Evolutionary conservation across 2,888 invertebrate species (phyloP).

Genomic region (Boloria euphrosyne): DNA sequence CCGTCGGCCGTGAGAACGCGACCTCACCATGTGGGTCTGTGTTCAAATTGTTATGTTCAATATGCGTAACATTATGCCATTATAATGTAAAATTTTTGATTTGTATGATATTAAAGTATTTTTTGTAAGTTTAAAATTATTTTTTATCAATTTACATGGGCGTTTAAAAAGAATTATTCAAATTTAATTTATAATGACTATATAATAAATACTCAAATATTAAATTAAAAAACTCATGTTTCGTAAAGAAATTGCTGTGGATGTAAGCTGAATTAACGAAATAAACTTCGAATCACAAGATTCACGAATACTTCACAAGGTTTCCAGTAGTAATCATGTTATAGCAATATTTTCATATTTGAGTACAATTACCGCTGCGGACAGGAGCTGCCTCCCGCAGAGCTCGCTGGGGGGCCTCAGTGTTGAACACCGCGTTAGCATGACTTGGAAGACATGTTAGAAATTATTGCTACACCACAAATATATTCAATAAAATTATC

Average conservation of each 20-base stretch:
- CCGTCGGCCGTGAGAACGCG: slow-evolving; percentile 68
- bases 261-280: neutral
- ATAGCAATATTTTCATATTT: slow-evolving; percentile 66
- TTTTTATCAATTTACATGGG: too few relatives aligned
- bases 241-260: too few relatives aligned
- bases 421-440: slow-evolving; percentile 31
- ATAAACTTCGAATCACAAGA: neutral
- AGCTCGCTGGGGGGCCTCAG: slow-evolving; percentile 60
- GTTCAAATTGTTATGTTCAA: slow-evolving; percentile 51
- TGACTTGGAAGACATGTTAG: slow-evolving; percentile 16
- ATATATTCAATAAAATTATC: neutral
- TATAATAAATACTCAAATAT: too few relatives aligned
- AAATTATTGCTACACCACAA: slow-evolving; percentile 15
- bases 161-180: neutral
- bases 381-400: slow-evolving; percentile 71
- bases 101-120: neutral
- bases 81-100: neutral
- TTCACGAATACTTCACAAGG: slow-evolving; percentile 38
- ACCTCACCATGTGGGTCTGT: slow-evolving; percentile 65
- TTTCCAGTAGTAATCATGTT: slow-evolving; percentile 53
- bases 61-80: slow-evolving; percentile 6
- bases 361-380: slow-evolving; percentile 58
- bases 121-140: neutral
- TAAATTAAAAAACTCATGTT: too few relatives aligned
- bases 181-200: neutral